Conservation (phyloP, 2,888 invertebrate species). For the Lagria hirta region DNA sequence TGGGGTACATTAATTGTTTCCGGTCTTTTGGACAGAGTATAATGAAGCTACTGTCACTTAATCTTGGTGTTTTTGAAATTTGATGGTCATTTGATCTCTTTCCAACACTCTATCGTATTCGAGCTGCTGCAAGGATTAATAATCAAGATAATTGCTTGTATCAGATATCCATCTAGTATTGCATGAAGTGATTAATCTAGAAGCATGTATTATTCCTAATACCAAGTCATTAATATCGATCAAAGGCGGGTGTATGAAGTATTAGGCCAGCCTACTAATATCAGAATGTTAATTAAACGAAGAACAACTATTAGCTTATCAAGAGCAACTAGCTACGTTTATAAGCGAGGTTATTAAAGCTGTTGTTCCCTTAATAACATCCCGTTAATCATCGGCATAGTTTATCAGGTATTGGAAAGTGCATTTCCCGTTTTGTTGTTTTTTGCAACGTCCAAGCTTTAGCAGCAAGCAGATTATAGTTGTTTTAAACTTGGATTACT, state of each 20-base stretch:
- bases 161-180: slow-evolving; percentile 14
- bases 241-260: slow-evolving; percentile 18
- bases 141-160: slow-evolving; percentile 19
- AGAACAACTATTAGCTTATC: slow-evolving; percentile 25
- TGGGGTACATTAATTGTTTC: no score
- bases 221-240: slow-evolving; percentile 23
- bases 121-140: slow-evolving; percentile 15
- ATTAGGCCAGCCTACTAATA: slow-evolving; percentile 20
- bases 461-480: slow-evolving; percentile 13
- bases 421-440: slow-evolving; percentile 14
- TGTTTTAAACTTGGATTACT: slow-evolving; percentile 16
- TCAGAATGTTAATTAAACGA: slow-evolving; percentile 27
- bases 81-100: no score
- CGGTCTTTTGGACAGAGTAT: no score
- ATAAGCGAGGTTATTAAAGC: slow-evolving; percentile 21
- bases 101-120: no score
- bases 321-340: slow-evolving; percentile 20
- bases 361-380: slow-evolving; percentile 24
- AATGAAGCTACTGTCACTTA: no score
- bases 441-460: no score
- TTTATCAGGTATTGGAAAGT: slow-evolving; percentile 12
- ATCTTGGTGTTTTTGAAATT: no score
- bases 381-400: slow-evolving; percentile 19
- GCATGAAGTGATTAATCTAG: slow-evolving; percentile 19
- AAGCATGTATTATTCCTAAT: slow-evolving; percentile 22